These are phyloP conservation scores for Aptenodytes patagonicus DNA, from an alignment of 2,113 vertebrate genomes.

Conservation along the genomic window DNA sequence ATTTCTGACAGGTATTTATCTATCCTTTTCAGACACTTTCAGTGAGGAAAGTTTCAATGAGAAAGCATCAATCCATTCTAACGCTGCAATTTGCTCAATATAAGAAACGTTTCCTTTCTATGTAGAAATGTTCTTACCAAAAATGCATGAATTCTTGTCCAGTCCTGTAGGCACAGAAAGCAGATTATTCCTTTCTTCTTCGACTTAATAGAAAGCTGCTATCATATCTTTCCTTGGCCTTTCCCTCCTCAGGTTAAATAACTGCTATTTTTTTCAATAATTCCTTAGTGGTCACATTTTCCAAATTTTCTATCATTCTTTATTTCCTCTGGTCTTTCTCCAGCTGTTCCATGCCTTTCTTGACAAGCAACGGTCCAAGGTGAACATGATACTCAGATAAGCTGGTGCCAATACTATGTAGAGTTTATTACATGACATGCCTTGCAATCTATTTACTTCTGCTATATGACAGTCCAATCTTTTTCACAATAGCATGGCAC, in stretches of 20 bases:
- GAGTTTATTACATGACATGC: neutral
- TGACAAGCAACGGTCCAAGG: neutral
- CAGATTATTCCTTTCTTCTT: conserved; percentile 1
- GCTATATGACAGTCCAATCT: neutral
- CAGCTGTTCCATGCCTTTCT: neutral
- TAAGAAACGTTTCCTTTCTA: neutral
- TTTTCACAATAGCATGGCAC: neutral
- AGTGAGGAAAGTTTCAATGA: neutral
- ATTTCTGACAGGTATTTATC: neutral
- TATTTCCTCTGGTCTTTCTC: neutral
- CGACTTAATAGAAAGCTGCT: conserved; percentile 6
- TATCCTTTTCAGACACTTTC: neutral
- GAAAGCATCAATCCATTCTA: conserved; percentile 1
- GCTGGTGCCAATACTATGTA: neutral
- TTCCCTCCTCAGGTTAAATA: conserved; percentile 23
- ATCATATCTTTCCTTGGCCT: conserved; percentile 5
- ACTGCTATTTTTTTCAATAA: neutral
- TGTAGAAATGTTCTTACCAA: neutral
- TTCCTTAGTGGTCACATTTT: neutral
- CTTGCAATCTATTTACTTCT: neutral
- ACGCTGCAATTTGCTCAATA: neutral
- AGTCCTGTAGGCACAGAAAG: neutral
- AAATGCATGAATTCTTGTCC: conserved; percentile 10
- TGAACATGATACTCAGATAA: neutral
- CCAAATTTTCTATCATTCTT: conserved; percentile 1